A percentile compares a stretch with the other conserved stretches of the same genome.
These are phyloP conservation scores for Bagarius yarrelli DNA, from an alignment of 2,113 vertebrate genomes.

Conservation along the genomic window DNA sequence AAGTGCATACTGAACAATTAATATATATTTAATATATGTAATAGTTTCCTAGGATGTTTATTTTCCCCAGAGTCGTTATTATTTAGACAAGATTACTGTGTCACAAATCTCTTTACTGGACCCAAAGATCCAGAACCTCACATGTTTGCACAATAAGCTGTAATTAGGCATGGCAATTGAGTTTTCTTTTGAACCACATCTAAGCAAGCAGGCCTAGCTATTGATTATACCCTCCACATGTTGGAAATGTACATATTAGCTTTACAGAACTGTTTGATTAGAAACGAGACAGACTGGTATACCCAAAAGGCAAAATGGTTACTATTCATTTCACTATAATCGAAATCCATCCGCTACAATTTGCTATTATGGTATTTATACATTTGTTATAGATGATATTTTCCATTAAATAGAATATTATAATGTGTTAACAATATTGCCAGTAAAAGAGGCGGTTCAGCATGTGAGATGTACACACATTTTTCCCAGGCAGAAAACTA, in stretches of 20 bases:
- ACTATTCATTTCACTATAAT: neutral
- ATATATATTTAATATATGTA: no score
- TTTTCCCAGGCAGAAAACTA: conserved; percentile 4
- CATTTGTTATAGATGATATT: neutral
- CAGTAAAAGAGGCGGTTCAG: conserved; percentile 20
- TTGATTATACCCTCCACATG: conserved; percentile 19
- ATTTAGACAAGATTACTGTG: neutral
- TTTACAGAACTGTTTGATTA: conserved; percentile 5
- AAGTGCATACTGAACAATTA: no score
- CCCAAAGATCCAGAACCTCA: conserved; percentile 54
- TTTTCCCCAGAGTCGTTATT: neutral
- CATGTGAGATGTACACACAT: conserved; percentile 22
- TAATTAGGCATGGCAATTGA: conserved; percentile 57
- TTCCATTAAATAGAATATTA: no score
- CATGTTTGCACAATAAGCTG: conserved; percentile 57
- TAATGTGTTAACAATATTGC: no score
- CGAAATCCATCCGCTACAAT: conserved; percentile 5
- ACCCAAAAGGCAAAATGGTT: conserved; percentile 29
- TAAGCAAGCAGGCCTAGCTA: conserved; percentile 8
- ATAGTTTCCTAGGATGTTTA: neutral
- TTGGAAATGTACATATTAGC: neutral
- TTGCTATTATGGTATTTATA: conserved; percentile 32
- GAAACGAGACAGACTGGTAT: neutral
- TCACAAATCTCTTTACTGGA: conserved; percentile 44
- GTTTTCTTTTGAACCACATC: conserved; percentile 55